Percentiles rank a stretch among this genome's conserved stretches.
Evolutionary conservation across 1,140 invertebrate genomes (phyloP).

Genomic region (Zophobas morio): DNA sequence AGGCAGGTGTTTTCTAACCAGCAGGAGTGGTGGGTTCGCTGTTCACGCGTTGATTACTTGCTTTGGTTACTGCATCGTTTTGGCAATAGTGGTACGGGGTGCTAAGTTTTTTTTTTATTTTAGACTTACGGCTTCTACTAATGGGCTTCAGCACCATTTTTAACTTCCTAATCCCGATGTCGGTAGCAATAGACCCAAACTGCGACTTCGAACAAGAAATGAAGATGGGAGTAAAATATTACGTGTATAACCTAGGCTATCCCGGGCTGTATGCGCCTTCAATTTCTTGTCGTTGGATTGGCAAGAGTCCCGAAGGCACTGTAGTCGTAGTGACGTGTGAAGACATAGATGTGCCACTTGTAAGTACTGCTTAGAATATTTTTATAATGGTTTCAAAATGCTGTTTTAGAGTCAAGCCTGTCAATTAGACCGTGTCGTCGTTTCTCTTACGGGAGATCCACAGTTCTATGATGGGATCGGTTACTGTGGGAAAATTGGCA

Average conservation of each 20-base stretch:
- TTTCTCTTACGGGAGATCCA: slow-evolving; percentile 69
- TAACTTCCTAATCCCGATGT: slow-evolving; percentile 21
- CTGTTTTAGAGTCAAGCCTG: not conserved
- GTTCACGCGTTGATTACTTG: too few species aligned
- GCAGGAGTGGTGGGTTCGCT: too few species aligned
- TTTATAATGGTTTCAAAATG: not conserved
- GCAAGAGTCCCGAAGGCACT: slow-evolving; percentile 67
- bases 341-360: slow-evolving; percentile 68
- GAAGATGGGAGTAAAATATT: slow-evolving; percentile 64
- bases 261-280: slow-evolving; percentile 67
- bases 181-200: slow-evolving; percentile 51
- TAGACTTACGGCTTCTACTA: slow-evolving; percentile 15
- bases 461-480: slow-evolving; percentile 63
- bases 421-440: slow-evolving; percentile 66
- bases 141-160: slow-evolving; percentile 20
- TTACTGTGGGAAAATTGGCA: slow-evolving; percentile 71
- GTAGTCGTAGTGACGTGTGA: slow-evolving; percentile 63
- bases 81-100: not conserved
- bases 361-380: slow-evolving; percentile 61
- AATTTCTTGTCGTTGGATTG: slow-evolving; percentile 70
- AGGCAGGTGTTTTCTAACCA: too few species aligned
- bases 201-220: slow-evolving; percentile 63
- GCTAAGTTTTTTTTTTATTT: slow-evolving; percentile 3
- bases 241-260: slow-evolving; percentile 70
- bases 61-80: not conserved